phyloP scores from a whole-genome alignment of 2,797 vertebrate genomes.

The Lagodon rhomboides region DNA sequence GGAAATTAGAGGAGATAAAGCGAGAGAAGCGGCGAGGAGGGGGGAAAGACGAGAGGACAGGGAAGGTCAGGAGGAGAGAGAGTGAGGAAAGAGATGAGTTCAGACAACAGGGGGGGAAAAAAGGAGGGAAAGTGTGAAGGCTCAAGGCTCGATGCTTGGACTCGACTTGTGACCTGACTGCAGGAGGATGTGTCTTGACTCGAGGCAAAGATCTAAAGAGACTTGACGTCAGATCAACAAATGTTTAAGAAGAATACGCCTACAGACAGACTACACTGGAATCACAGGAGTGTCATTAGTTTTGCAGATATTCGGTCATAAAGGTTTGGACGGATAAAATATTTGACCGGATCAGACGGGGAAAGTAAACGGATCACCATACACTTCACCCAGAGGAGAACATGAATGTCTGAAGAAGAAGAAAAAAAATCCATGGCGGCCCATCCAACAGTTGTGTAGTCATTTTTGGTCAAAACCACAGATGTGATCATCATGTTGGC shows the following conservation, averaged over 20 bases:
- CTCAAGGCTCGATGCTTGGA: not conserved
- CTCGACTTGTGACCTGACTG: not conserved
- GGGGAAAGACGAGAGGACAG: slow-evolving; percentile 13
- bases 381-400: not conserved
- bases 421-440: not conserved
- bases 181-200: not conserved
- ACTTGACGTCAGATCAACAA: slow-evolving; percentile 1
- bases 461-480: not conserved
- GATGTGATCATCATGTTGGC: slow-evolving; percentile 2
- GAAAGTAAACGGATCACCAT: not conserved
- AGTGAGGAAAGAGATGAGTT: slow-evolving; percentile 2
- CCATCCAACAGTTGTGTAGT: not conserved
- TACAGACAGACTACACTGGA: not conserved
- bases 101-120: not conserved
- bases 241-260: not conserved
- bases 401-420: not conserved
- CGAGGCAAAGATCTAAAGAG: slow-evolving; percentile 1
- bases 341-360: not conserved
- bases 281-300: not conserved
- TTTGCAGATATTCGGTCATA: not conserved
- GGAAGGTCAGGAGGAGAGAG: slow-evolving; percentile 40
- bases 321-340: not conserved
- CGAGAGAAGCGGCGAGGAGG: slow-evolving; percentile 20
- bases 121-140: slow-evolving; percentile 1
- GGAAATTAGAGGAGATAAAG: slow-evolving; percentile 71